phyloP scores from a whole-genome alignment of 2,888 invertebrate species.

The Apamea anceps region DNA sequence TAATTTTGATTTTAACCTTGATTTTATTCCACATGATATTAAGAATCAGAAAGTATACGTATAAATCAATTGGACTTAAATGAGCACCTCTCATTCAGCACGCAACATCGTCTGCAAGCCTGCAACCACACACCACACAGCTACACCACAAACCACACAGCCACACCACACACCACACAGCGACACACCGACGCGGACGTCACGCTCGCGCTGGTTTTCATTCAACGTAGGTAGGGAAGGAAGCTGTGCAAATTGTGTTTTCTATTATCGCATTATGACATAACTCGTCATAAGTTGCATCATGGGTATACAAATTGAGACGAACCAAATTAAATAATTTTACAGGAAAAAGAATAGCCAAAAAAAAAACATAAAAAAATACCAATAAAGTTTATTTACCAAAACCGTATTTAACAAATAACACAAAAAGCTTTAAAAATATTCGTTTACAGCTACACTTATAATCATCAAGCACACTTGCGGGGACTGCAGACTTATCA shows the following conservation, averaged over 20 bases:
- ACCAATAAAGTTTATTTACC: conserved; percentile 14
- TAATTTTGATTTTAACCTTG: neutral
- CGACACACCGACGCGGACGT: neutral
- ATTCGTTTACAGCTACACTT: neutral
- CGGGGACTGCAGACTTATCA: neutral
- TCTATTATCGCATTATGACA: conserved; percentile 4
- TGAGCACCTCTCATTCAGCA: neutral
- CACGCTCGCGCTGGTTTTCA: conserved; percentile 26
- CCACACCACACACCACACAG: too few relatives aligned
- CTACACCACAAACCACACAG: too few relatives aligned
- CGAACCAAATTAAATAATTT: neutral
- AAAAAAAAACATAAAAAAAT: too few relatives aligned
- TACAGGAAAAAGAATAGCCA: neutral
- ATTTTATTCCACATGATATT: neutral
- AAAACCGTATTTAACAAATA: neutral
- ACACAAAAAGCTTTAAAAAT: conserved; percentile 22
- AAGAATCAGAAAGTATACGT: neutral
- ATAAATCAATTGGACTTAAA: neutral
- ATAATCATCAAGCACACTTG: conserved; percentile 1
- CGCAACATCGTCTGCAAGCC: neutral
- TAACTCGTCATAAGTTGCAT: conserved; percentile 23
- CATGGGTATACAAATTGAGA: conserved; percentile 17
- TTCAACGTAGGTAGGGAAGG: conserved; percentile 27
- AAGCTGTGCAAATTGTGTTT: conserved; percentile 7
- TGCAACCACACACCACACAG: neutral